Evolutionary conservation across 2,888 invertebrate genomes (phyloP), one percentile per base, ranked within the genome.

Genomic region (Cryptophagus acutangulus): DNA sequence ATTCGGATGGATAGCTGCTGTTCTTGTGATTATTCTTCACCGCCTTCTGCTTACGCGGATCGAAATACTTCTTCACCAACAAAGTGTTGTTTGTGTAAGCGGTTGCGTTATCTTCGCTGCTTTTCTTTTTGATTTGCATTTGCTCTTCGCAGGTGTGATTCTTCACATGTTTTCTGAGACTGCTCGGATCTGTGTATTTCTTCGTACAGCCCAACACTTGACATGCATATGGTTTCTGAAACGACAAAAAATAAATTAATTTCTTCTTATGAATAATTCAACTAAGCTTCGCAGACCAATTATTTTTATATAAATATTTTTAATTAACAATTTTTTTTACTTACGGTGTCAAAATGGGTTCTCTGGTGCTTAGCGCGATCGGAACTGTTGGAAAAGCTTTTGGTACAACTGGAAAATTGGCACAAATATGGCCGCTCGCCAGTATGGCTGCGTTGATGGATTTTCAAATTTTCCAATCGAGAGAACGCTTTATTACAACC

Each of bases 321-420:
- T 20, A 9, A 6, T 20, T 20, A 20, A 20, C 20, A 20, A 6
- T 13, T 40, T 33, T 29, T 10, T 25, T 12, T 40, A 78, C 84
- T 81, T 75, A 97, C 96, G 66, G 94, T 92, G 71, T 96, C 95
- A 55, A 94, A 93, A 71, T 99, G 99, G 1, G 97, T 99, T 57
- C 97, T 75, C 73, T 97, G 96, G 72, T 99, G 99, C 70, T 99
- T 99, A 4, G 97, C 97, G 36, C 97, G 75, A 67, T 99, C 99
- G 1, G 95, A 96, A 46, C 96, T 96, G 71, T 99, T 99, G 61
- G 94, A 95, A 73, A 99, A 99, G 1, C 96, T 93, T 69, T 99
- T 97, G 33, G 83, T 74, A 68, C 97, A 99, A 38, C 88, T 87
- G 1, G 85, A 81, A 52, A 90, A 91, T 53, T 94, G 93, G 61